phyloP scores from a whole-genome alignment of 1,140 invertebrate species.

The Phthorimaea operculella region DNA sequence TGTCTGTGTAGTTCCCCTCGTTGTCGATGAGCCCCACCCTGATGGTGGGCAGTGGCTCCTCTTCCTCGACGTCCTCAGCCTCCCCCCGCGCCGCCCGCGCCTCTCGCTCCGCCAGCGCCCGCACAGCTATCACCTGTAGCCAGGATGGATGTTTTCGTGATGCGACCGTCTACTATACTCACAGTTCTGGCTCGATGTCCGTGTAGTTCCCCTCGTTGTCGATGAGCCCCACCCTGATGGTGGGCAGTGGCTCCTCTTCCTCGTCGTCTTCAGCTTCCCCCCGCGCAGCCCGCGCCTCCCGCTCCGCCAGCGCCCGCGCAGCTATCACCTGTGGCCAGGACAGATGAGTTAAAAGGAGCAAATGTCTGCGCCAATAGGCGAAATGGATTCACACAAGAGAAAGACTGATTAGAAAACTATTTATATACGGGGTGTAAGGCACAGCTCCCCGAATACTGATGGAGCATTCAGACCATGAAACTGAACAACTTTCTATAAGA shows the following conservation, averaged over 20 bases:
- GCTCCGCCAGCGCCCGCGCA: slow-evolving; percentile 54
- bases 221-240: slow-evolving; percentile 54
- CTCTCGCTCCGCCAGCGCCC: slow-evolving; percentile 54
- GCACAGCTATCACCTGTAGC: slow-evolving; percentile 55
- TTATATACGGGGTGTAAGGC: no score
- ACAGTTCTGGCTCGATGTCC: slow-evolving; percentile 63
- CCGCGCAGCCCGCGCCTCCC: slow-evolving; percentile 54
- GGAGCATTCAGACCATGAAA: no score
- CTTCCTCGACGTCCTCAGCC: slow-evolving; percentile 58
- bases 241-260: slow-evolving; percentile 58
- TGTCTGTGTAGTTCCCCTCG: slow-evolving; percentile 62
- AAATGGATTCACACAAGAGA: no score
- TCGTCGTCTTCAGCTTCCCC: slow-evolving; percentile 60
- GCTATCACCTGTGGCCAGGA: slow-evolving; percentile 47
- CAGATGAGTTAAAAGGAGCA: no score
- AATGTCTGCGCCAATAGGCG: no score
- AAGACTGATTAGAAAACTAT: no score
- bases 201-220: slow-evolving; percentile 62
- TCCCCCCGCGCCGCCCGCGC: slow-evolving; percentile 57
- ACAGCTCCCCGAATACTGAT: no score
- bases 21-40: slow-evolving; percentile 54
- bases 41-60: slow-evolving; percentile 58
- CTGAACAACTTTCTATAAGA: no score
- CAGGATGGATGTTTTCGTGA: no score
- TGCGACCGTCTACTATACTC: slow-evolving; percentile 22